Evolutionary conservation across 2,113 vertebrate species (phyloP), one percentile per base, ranked within the genome.

Genomic region (Pelodiscus sinensis): DNA sequence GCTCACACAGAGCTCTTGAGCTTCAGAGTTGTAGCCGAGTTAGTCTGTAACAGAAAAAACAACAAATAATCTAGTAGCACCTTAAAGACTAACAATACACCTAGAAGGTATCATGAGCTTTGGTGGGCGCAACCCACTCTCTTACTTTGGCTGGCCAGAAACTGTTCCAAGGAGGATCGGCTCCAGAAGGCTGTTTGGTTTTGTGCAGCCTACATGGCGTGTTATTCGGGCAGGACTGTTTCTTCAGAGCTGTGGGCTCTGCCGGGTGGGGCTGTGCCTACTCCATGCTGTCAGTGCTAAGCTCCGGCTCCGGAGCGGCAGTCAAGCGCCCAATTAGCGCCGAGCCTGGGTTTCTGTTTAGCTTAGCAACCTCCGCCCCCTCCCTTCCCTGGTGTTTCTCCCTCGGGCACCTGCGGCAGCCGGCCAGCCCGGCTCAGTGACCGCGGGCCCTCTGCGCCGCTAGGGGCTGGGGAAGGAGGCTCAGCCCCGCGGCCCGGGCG

Each of bases 311-410:
- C 54, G 31, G 83, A 80, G 79, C 91, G 27, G 31, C 77, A 65
- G 84, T 50, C 84, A 12, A 87, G 90, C 79, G 90, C 96, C 96
- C 95, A 97, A 96, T 97, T 92, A 95, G n/a, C 31, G 96, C 92
- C 25, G 19, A 3, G 88, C 57, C 94, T 92, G 31, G 81, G 89
- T 78, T 97, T 97, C 95, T 97, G 97, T 98, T 97, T 97, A 90
- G 96, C 97, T 75, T 98, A 97, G 97, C 97, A 98, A 98, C 98
- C 91, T 87, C 83, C 94, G 1, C 55, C 50, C 52, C 92, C 81
- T 65, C 82, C 78, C 1, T 29, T 35, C 92, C 91, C 38, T 2
- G 86, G 84, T 88, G 90, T 73, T 38, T 7, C 21, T 15, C 44
- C 38, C 60, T 79, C 79, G 60, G 22, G 81, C 90, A 79, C 91